phyloP scores from a whole-genome alignment of 2,797 vertebrate species.

The Rhinophrynus dorsalis region DNA sequence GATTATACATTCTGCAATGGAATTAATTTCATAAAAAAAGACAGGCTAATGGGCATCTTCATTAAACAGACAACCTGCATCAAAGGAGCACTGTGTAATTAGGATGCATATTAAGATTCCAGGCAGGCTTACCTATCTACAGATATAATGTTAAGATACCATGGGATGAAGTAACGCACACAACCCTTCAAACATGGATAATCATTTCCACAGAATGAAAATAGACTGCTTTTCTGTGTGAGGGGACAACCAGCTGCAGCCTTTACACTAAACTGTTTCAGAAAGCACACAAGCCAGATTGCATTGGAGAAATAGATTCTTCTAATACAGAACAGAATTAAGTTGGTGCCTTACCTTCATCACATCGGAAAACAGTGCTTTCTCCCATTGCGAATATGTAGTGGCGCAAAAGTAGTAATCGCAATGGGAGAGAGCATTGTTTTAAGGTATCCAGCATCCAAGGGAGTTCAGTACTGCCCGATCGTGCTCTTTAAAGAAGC shows the following conservation, averaged over 20 bases:
- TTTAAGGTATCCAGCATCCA: too few species aligned
- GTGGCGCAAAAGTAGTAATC: too few species aligned
- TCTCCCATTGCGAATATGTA: too few species aligned
- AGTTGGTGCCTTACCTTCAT: constrained; percentile 55
- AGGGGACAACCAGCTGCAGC: constrained; percentile 70
- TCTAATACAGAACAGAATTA: constrained; percentile 57
- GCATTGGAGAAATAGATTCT: constrained; percentile 59
- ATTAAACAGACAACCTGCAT: constrained; percentile 31
- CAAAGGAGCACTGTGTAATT: constrained; percentile 55
- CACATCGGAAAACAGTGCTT: too few species aligned
- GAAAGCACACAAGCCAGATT: constrained; percentile 59
- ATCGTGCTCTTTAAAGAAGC: too few species aligned
- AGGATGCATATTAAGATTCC: constrained; percentile 58
- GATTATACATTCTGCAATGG: constrained; percentile 16
- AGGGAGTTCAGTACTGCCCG: too few species aligned
- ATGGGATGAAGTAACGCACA: constrained; percentile 58
- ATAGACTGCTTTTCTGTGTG: constrained; percentile 57
- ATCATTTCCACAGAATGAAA: constrained; percentile 66
- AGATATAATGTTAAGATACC: constrained; percentile 51
- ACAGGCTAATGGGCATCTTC: constrained; percentile 40
- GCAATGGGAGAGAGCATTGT: too few species aligned
- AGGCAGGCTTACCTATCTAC: constrained; percentile 55
- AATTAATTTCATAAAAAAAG: constrained; percentile 15
- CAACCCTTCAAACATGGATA: constrained; percentile 61
- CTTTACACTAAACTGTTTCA: constrained; percentile 77